Evolutionary conservation across 1,140 invertebrate species (phyloP), one percentile per base, ranked within the genome.

Genomic region (Oryctes rhinoceros): DNA sequence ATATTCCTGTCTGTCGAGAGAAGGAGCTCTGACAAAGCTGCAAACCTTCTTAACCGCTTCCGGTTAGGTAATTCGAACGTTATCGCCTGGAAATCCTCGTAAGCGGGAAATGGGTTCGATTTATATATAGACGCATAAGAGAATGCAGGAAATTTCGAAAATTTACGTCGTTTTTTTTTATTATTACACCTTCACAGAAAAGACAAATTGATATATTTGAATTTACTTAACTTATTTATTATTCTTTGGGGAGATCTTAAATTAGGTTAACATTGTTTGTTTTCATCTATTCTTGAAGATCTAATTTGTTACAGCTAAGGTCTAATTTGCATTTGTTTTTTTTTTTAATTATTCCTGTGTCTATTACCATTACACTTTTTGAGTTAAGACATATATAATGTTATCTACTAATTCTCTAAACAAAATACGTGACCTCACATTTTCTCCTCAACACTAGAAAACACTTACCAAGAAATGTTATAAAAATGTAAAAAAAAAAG

Each of bases 1-100:
- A 71, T 71, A 71, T 35, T 71, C 65, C 2, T 24, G 65, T 71
- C 35, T 71, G 65, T 71, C 65, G 65, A 67, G 20, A 24, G 20
- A 67, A 6, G 1, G 20, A n/a, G 5, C 30, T 3, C 13, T 6
- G 65, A 71, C 24, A 71, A 37, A 30, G 20, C 24, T 18, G 4
- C 20, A 35, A 37, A 30, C 65, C 24, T 71, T 71, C 20, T 10
- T 9, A 24, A 71, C 35, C 65, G 24, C 65, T 71, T 37, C 24
- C 65, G 53, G 65, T 71, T 37, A 37, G 35, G 65, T 71, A 71
- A 71, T 30, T 71, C 65, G 7, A 24, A 35, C 65, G 65, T 35
- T 24, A 13, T 37, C 35, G 18, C 24, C 24, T 2, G 24, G 24
- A 30, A 30, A 24, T 6, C 7, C 35, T 71, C 3, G 65, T 71